Percentiles rank a stretch among this genome's conserved stretches.
Conservation (phyloP, 2,797 vertebrate genomes). For the Tapera naevia region DNA sequence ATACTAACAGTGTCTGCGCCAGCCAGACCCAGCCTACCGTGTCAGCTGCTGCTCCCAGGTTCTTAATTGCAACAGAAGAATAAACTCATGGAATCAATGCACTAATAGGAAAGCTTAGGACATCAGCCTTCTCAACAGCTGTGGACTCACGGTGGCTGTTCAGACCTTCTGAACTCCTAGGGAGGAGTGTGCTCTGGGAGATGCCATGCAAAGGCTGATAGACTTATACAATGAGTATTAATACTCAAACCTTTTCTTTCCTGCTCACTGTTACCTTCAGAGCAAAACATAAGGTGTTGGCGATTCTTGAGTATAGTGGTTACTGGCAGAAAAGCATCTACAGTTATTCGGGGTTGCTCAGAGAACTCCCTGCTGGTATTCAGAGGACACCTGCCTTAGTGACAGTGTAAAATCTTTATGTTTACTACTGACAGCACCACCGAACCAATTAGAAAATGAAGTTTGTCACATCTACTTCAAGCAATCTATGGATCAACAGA, state of each 20-base stretch:
- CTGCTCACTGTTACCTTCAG: neutral
- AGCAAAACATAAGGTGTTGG: neutral
- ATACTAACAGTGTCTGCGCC: neutral
- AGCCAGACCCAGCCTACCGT: neutral
- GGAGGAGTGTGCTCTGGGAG: neutral
- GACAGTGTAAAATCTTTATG: neutral
- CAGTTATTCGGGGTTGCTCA: neutral
- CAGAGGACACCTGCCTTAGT: neutral
- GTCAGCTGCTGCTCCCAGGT: fast-evolving
- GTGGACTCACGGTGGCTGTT: neutral
- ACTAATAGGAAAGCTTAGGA: neutral
- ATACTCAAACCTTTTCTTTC: neutral
- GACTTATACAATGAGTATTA: neutral
- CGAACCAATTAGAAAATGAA: neutral
- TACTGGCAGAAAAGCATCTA: neutral
- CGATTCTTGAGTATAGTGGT: neutral
- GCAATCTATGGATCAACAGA: neutral
- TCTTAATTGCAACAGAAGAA: neutral
- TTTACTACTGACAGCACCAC: neutral
- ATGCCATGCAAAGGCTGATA: neutral
- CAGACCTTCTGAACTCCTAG: neutral
- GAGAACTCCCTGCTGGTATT: neutral
- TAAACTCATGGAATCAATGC: neutral
- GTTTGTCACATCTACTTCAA: neutral
- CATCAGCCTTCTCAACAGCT: neutral